Base-by-base conservation (phyloP, 2,113 vertebrate species). In the Gracilinanus agilis region DNA sequence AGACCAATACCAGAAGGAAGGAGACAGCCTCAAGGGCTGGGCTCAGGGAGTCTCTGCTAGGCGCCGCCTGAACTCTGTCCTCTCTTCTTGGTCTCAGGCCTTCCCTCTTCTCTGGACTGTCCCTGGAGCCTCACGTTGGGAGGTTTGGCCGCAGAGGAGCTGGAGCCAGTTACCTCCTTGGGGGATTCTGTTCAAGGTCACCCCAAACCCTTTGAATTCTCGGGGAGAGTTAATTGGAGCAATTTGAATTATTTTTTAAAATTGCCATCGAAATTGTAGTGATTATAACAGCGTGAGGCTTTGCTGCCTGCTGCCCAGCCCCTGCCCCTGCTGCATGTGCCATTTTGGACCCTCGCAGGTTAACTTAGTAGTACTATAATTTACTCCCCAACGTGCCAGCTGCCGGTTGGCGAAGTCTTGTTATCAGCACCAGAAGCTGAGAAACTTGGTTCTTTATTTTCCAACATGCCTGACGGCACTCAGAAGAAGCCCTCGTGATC, bases 201-300 rank as follows among this genome's bases (percentile, higher is more conserved):
- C 53, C 90, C 89, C 44, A 89, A 40, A 61, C 88, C 89, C 92
- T 96, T 97, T 96, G 95, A 96, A 92, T 96, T 97, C 96, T 95
- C 4, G 90, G 95, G 92, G 54, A 96, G 94, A 95, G 96, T 96
- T 97, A 97, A 98, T 97, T 97, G 97, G 94, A 96, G 96, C 96
- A 95, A 97, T 97, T 96, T 96, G 95, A 97, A 96, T 97, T 97
- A 97, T 97, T 97, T 97, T 96, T 98, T 98, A 96, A 97, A 98
- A 98, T 97, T 97, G 93, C 95, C 96, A 97, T 44, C 93, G 94
- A 96, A 97, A 97, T 95, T 96, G 95, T 96, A 95, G 96, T 97
- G 97, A 97, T 98, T 98, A 97, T 90, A 96, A 96, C 96, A 97
- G 96, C 96, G 95, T 96, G 97, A 95, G 92, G 95, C 96, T 56